Conservation (phyloP, 2,888 invertebrate genomes). For the Chirona hameri region DNA sequence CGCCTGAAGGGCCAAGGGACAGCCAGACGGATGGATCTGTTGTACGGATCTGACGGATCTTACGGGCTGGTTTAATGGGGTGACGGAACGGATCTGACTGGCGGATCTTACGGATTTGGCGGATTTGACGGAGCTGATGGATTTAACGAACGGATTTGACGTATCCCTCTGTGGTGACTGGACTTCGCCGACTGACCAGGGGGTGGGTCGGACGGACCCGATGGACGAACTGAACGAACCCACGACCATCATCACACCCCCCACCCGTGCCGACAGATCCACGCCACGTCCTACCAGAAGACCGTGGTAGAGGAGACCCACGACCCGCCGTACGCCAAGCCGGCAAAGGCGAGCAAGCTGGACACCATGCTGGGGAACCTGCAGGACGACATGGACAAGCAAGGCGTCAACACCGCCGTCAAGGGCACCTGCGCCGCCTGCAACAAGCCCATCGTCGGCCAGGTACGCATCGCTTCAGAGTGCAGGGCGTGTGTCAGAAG, state of each 20-base stretch:
- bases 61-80: too few relatives aligned
- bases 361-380: conserved; percentile 91
- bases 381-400: conserved; percentile 94
- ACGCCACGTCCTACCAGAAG: conserved; percentile 58
- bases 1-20: not conserved
- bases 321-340: conserved; percentile 66
- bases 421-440: conserved; percentile 99
- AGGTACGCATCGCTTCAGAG: too few relatives aligned
- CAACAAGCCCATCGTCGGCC: conserved; percentile 98
- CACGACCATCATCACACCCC: not conserved
- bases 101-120: not conserved
- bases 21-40: too few relatives aligned
- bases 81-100: too few relatives aligned
- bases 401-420: conserved; percentile 97
- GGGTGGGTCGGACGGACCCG: not conserved
- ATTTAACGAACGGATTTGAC: not conserved
- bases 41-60: too few relatives aligned
- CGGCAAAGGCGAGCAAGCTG: too few relatives aligned
- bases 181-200: not conserved
- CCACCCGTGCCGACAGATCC: conserved; percentile 52
- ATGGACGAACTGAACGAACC: too few relatives aligned
- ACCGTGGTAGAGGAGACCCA: conserved; percentile 53
- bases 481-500: too few relatives aligned
- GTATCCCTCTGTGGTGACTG: not conserved
- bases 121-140: not conserved